Evolutionary conservation across 1,140 invertebrate genomes (phyloP).

Genomic region (Lepidotrigona ventralis): DNA sequence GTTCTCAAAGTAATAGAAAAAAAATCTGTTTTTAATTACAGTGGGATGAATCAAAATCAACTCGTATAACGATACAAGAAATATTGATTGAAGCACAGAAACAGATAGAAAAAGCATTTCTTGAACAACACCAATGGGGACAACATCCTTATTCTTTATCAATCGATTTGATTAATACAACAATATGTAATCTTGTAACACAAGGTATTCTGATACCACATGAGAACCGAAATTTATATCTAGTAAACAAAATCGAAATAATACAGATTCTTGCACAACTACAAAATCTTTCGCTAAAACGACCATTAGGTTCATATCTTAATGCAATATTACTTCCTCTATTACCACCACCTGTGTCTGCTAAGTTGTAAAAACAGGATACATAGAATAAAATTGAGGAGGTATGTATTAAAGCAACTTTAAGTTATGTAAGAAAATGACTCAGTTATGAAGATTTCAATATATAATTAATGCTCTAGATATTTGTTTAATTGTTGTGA

Average conservation of each 20-base stretch:
- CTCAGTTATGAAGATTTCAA: background rate
- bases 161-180: constrained; percentile 73
- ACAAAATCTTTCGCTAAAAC: constrained; percentile 65
- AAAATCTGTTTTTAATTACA: constrained; percentile 59
- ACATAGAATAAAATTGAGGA: too few species aligned
- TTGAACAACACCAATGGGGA: constrained; percentile 57
- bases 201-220: constrained; percentile 60
- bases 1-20: background rate
- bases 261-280: constrained; percentile 61
- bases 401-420: background rate
- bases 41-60: constrained; percentile 69
- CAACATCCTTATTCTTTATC: constrained; percentile 75
- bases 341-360: constrained; percentile 61
- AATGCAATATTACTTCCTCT: constrained; percentile 60
- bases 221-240: constrained; percentile 60
- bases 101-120: constrained; percentile 69
- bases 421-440: background rate
- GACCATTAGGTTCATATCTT: constrained; percentile 64
- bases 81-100: constrained; percentile 73
- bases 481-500: background rate
- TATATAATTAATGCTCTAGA: background rate
- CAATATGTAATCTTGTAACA: constrained; percentile 68
- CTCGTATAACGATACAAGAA: constrained; percentile 59
- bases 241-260: constrained; percentile 61
- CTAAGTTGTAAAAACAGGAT: constrained; percentile 71